These are phyloP conservation scores for Pteronotus mesoamericanus DNA, from an alignment of 2,797 vertebrate genomes.

Conservation along the genomic window DNA sequence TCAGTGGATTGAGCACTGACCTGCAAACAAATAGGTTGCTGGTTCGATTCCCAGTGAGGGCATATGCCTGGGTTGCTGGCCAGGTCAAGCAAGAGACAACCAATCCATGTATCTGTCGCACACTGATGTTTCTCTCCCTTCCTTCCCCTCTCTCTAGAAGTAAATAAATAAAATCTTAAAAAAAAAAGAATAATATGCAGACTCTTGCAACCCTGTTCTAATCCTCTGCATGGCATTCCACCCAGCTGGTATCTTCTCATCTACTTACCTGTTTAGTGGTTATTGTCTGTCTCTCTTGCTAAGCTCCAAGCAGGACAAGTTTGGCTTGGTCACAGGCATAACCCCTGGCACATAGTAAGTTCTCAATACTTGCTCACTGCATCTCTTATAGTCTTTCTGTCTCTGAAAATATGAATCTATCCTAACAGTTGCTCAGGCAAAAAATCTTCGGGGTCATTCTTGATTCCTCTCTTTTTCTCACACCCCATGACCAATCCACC, in stretches of 20 bases:
- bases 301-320: not conserved
- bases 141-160: too few species aligned
- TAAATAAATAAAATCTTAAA: too few species aligned
- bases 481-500: not conserved
- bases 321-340: not conserved
- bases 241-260: not conserved
- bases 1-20: too few species aligned
- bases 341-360: not conserved
- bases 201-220: not conserved
- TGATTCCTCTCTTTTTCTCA: not conserved
- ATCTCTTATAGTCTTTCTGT: not conserved
- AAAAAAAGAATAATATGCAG: not conserved
- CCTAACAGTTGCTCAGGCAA: not conserved
- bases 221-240: not conserved
- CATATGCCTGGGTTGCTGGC: too few species aligned
- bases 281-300: not conserved
- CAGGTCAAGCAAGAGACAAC: too few species aligned
- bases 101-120: too few species aligned
- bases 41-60: too few species aligned
- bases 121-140: too few species aligned
- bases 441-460: not conserved
- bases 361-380: not conserved
- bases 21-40: too few species aligned
- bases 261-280: not conserved
- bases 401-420: not conserved